phyloP scores from a whole-genome alignment of 2,113 vertebrate genomes.

The Mungos mungo region DNA sequence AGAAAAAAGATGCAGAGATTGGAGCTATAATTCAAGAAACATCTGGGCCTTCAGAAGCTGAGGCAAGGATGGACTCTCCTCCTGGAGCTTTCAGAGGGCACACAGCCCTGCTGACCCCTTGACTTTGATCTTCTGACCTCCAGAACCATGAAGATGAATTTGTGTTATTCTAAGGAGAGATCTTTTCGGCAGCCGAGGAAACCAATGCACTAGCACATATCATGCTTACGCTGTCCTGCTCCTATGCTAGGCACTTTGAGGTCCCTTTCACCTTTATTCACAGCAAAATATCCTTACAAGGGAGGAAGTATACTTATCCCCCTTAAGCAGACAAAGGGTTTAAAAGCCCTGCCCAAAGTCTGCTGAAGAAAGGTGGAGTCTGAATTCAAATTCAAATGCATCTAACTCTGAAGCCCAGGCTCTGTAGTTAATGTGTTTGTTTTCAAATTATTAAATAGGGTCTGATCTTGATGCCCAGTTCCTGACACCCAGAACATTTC shows the following conservation, averaged over 20 bases:
- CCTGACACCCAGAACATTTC: not conserved
- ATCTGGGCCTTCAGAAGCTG: not conserved
- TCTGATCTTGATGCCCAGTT: not conserved
- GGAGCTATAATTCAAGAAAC: not conserved
- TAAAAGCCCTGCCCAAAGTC: not conserved
- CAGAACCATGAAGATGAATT: not conserved
- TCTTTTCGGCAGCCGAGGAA: not conserved
- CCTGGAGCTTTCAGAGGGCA: not conserved
- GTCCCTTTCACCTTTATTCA: not conserved
- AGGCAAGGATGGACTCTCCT: not conserved
- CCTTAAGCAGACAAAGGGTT: not conserved
- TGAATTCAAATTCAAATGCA: not conserved
- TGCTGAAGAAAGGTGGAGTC: not conserved
- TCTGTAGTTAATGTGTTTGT: not conserved
- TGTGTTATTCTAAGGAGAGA: not conserved
- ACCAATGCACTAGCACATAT: not conserved
- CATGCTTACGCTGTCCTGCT: too few relatives aligned
- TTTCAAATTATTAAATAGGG: not conserved
- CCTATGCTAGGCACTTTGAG: not conserved
- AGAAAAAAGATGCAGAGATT: not conserved
- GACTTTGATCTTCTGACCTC: not conserved
- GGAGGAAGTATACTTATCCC: not conserved
- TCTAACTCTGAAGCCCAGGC: not conserved
- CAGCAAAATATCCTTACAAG: not conserved
- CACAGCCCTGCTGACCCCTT: not conserved